Conservation (phyloP, 2,113 vertebrate species). For the Hydrolagus affinis region DNA sequence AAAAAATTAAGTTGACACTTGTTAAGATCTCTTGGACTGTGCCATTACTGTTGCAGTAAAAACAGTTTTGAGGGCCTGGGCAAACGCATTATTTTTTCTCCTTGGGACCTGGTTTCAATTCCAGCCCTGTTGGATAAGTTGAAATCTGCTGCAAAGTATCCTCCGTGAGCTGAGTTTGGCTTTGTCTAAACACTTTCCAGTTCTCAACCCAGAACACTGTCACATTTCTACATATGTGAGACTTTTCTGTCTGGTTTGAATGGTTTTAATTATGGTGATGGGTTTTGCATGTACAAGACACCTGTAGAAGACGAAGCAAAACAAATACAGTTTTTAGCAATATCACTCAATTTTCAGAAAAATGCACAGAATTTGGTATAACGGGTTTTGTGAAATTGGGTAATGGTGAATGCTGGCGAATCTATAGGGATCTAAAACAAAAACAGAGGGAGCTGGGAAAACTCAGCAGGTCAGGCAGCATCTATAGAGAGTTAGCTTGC, state of each 20-base stretch:
- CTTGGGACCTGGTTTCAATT: not conserved
- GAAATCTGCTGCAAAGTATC: not conserved
- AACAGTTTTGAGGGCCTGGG: not conserved
- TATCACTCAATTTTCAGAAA: too few species aligned
- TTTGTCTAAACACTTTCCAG: too few species aligned
- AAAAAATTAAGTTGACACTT: slow-evolving; percentile 4
- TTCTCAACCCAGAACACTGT: too few species aligned
- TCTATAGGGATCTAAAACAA: too few species aligned
- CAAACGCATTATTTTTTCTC: not conserved
- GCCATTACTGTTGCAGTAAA: not conserved
- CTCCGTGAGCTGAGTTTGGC: not conserved
- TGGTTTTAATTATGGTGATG: not conserved
- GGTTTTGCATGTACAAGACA: not conserved
- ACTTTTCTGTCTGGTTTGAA: too few species aligned
- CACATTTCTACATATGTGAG: too few species aligned
- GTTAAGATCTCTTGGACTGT: not conserved
- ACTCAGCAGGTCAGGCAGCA: too few species aligned
- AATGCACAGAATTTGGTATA: not conserved
- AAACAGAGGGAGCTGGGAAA: too few species aligned
- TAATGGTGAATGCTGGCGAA: not conserved
- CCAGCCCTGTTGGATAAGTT: not conserved
- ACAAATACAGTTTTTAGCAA: slow-evolving; percentile 35
- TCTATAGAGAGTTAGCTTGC: too few species aligned
- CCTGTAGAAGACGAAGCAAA: slow-evolving; percentile 37
- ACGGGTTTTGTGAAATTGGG: not conserved